Evolutionary conservation across 2,113 vertebrate genomes (phyloP), one percentile per base, ranked within the genome.

Genomic region (Larimichthys polyactis): DNA sequence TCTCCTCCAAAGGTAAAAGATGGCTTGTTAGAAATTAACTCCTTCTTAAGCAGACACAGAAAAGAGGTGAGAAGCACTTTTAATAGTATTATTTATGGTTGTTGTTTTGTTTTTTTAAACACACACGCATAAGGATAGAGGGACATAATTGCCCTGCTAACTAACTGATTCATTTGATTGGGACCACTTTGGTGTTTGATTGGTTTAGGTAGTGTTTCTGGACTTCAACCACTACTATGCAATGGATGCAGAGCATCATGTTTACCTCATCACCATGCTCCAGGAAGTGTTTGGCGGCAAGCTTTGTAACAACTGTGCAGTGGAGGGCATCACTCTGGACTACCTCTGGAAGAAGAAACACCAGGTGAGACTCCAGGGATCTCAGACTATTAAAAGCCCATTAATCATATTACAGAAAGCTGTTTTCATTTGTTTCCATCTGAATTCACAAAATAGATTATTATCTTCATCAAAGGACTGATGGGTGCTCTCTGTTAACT

Each of bases 211-310:
- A 0, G 88, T 99, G 77, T 98, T 99, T 83, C 87, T 99, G 87
- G 98, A 99, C 93, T 99, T 99, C 88, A 99, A 99, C 93, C 98
- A 99, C 84, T 97, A 99, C 91, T 99, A 99, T 0, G 97, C 96
- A 52, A 99, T 99, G 98, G 95, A 95, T 1, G 89, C 95, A n/a
- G 89, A 92, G 75, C 98, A 99, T 91, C 98, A 99, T 65, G 80
- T 52, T 52, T 95, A 95, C 91, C 94, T 99, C 84, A 94, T 97
- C 83, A 88, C 60, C 80, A 96, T 94, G 92, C 96, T 99, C 75
- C 94, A 80, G 80, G 95, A 97, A 48, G 96, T 96, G 15, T 99
- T 99, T 91, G 96, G 96, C 82, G 91, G 84, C 71, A 99, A 96
- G 89, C 95, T 99, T 43, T 99, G 97, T 87, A 91, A 74, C 0